Base-by-base conservation (phyloP, 1,140 invertebrate species). In the Rhagoletis pomonella region DNA sequence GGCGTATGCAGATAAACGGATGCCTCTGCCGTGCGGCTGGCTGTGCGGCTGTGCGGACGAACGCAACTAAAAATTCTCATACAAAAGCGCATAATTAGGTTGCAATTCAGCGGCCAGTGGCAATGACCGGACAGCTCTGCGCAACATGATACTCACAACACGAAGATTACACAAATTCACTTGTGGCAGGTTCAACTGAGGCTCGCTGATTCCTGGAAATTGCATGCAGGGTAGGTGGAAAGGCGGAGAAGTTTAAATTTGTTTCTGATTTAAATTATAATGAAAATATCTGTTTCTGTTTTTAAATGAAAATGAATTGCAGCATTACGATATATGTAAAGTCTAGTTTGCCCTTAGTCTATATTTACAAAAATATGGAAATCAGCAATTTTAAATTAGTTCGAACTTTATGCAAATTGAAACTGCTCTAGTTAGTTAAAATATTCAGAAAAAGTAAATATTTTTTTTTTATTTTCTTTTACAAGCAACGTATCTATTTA, bases 11-110 rank as follows among this genome's bases (percentile, higher is more conserved):
- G 5, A 17, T 55, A 55, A 55, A 55, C 50, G 50, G 50, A 55
- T 55, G 10, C 5, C 50, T 55, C 5, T 55, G 5, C 10, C 50
- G 50, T 55, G 2, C 10, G 50, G 29, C 29, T 29, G 29, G 29
- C 29, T 29, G 29, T 29, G 29, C 29, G 29, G 29, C 29, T 10
- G 10, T 55, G 50, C 10, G 50, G 5, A 55, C 10, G 5, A 7
- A 55, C 50, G 60, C 60, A 62, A 62, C 60, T 62, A 62, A 62
- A 62, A 62, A 62, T 17, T 14, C 29, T n/a, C 12, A 14, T 14
- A 9, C 4, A 67, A 67, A 29, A 14, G 64, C 19, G n/a, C n/a
- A 67, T 67, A 67, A 67, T 67, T 67, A 67, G 64, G 64, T 67
- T 67, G 4, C n/a, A 67, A 67, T 29, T 67, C 29, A 39, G 17